These are phyloP conservation scores for Tetranychus piercei DNA, from an alignment of 2,888 invertebrate genomes.

Conservation along the genomic window DNA sequence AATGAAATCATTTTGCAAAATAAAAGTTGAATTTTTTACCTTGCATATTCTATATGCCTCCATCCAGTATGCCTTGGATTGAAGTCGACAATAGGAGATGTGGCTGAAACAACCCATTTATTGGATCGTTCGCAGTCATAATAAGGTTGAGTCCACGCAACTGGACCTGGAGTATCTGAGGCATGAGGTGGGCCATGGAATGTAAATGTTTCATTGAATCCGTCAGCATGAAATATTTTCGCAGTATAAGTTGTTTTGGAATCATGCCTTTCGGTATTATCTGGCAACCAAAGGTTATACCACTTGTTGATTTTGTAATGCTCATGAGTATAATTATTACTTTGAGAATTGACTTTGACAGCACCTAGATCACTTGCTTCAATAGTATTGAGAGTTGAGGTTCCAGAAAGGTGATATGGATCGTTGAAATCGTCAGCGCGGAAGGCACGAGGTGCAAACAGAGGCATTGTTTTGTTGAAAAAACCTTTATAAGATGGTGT, in stretches of 20 bases:
- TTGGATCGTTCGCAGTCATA: slow-evolving; percentile 89
- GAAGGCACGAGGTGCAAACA: slow-evolving; percentile 73
- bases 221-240: slow-evolving; percentile 80
- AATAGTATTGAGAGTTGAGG: slow-evolving; percentile 84
- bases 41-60: slow-evolving; percentile 78
- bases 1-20: background rate
- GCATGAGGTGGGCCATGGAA: slow-evolving; percentile 78
- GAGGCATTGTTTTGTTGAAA: slow-evolving; percentile 82
- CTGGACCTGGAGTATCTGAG: slow-evolving; percentile 75
- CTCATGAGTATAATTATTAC: slow-evolving; percentile 73
- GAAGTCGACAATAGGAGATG: slow-evolving; percentile 83
- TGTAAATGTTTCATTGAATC: slow-evolving; percentile 86
- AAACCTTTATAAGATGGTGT: slow-evolving; percentile 83
- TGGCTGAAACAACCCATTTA: slow-evolving; percentile 83
- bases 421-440: slow-evolving; percentile 84
- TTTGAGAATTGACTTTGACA: slow-evolving; percentile 53
- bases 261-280: slow-evolving; percentile 59
- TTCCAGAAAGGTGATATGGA: slow-evolving; percentile 79
- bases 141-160: slow-evolving; percentile 82
- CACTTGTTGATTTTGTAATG: slow-evolving; percentile 81
- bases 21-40: slow-evolving; percentile 37
- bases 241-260: slow-evolving; percentile 71
- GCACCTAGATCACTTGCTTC: slow-evolving; percentile 67
- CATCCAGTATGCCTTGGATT: slow-evolving; percentile 81
- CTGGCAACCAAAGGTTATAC: slow-evolving; percentile 80